Evolutionary conservation across 2,113 vertebrate genomes (phyloP), one percentile per base, ranked within the genome.

Genomic region (Zosterops borbonicus): DNA sequence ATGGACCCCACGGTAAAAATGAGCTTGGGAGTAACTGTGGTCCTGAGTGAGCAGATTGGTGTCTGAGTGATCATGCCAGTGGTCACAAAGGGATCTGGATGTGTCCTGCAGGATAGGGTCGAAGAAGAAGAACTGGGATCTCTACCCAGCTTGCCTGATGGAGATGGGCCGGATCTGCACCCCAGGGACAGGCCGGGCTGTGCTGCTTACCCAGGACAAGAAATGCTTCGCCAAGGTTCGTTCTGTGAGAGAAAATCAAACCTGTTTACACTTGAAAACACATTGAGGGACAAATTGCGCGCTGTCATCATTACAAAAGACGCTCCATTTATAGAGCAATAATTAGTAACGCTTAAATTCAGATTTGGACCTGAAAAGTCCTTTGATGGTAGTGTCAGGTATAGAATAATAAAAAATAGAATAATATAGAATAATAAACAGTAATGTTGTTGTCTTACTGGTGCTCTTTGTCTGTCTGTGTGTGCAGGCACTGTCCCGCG

Each of bases 81-180:
- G 3, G 17, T 80, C 27, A 69, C 28, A 86, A 31, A 87, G 47
- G 49, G 20, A 22, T 83, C 65, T 53, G 60, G 17, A 62, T 35
- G 37, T 69, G 1, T 53, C 70, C 96, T 97, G 47, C 90, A 99
- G 99, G 96, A 99, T 99, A 94, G 99, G 99, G 37, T 99, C 99
- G 0, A 99, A 97, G 96, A 99, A 99, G 97, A 99, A 98, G 97
- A 99, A 99, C 97, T 99, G 99, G 99, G 99, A 99, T 92, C 98
- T 99, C 42, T 99, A 99, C 76, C 99, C 99, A 1, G 98, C 98
- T 39, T 99, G 99, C 95, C 98, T 99, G 24, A 96, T 93, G 91
- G 99, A 99, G 96, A 99, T 99, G 98, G 98, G 99, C 47, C 98
- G 99, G 13, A 98, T 99, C 83, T 99, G 98, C 94, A 97, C 98